Base-by-base conservation (phyloP, 2,797 vertebrate genomes). In the Petrocephalus schoutedeni region DNA sequence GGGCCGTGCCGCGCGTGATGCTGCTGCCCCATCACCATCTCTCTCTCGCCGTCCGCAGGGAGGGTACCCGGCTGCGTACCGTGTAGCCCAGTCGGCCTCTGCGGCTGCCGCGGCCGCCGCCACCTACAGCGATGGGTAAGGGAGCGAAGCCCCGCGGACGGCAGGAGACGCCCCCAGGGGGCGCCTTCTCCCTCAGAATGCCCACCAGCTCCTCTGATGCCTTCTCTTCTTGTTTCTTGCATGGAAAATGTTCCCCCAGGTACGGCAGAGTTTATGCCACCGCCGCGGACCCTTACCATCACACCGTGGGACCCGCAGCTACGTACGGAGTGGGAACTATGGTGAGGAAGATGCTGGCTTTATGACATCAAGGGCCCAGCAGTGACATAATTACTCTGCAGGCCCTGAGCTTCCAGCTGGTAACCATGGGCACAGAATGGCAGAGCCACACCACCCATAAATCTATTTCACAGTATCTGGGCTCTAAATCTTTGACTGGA, bases 271-370 rank as follows among this genome's bases (percentile, higher is more conserved):
- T 97, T 59, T 97, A 95, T 36, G 3, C 96, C 49, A 90, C 96
- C 74, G 89, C 96, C 51, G 91, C 96, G 2, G 96, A 97, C 64
- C 95, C 96, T 23, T 97, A 96, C 80, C 96, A 96, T 91, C 96
- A 96, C 90, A 93, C 96, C 9, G 95, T 96, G 0, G 96, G 96
- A 90, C 95, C 96, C 74, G 94, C 96, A 0, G 90, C 96, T 0
- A 94, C 96, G 36, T 97, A 96, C 84, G 96, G 96, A 87, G 95
- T 97, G 51, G 95, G 96, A 45, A 96, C 96, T 23, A 94, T 97
- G 96, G 96, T 96, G 93, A 95, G 94, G 86, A n/a, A 12, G 80
- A 57, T 87, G 23, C 4, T 41, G 56, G 56, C 54, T n/a, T 51
- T 59, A 53, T 28, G 21, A 80, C 32, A n/a, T 28, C 3, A 28